These are phyloP conservation scores for Neocloeon triangulifer DNA, from an alignment of 1,140 invertebrate genomes.

Conservation along the genomic window DNA sequence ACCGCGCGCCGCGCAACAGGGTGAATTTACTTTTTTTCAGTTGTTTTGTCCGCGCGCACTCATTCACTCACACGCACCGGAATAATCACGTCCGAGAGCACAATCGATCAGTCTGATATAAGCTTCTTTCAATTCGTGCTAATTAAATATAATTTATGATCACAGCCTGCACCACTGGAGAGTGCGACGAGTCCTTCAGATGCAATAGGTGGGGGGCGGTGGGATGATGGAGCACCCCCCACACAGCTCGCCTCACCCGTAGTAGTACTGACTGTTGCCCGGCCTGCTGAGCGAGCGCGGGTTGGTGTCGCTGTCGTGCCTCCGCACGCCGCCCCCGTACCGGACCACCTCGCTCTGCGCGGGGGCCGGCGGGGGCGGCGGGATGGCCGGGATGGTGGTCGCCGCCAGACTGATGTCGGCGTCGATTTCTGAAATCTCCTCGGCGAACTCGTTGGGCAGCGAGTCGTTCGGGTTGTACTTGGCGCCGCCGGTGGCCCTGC, in stretches of 20 bases:
- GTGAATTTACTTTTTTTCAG: too few species aligned
- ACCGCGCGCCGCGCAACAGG: too few species aligned
- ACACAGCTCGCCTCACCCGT: slow-evolving; percentile 28
- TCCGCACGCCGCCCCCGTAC: slow-evolving; percentile 7
- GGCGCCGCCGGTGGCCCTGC: slow-evolving; percentile 22
- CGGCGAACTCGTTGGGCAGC: slow-evolving; percentile 40
- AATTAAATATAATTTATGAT: too few species aligned
- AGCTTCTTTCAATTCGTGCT: too few species aligned
- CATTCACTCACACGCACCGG: too few species aligned
- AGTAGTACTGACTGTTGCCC: slow-evolving; percentile 30
- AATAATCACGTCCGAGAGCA: too few species aligned
- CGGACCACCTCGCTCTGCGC: slow-evolving; percentile 20
- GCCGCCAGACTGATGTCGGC: slow-evolving; percentile 40
- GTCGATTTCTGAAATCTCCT: slow-evolving; percentile 46
- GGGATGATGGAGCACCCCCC: too few species aligned
- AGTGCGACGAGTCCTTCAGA: too few species aligned
- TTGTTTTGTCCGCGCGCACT: too few species aligned
- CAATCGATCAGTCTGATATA: too few species aligned
- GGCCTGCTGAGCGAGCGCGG: slow-evolving; percentile 22
- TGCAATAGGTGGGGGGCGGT: too few species aligned
- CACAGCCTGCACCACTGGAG: too few species aligned
- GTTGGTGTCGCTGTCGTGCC: slow-evolving; percentile 16
- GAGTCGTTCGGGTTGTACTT: slow-evolving; percentile 43
- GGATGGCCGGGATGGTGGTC: slow-evolving; percentile 19
- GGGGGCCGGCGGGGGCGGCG: slow-evolving; percentile 15